Conservation (phyloP, 37 sponge, comb jelly and placozoan species). For the Oscarella lobularis region DNA sequence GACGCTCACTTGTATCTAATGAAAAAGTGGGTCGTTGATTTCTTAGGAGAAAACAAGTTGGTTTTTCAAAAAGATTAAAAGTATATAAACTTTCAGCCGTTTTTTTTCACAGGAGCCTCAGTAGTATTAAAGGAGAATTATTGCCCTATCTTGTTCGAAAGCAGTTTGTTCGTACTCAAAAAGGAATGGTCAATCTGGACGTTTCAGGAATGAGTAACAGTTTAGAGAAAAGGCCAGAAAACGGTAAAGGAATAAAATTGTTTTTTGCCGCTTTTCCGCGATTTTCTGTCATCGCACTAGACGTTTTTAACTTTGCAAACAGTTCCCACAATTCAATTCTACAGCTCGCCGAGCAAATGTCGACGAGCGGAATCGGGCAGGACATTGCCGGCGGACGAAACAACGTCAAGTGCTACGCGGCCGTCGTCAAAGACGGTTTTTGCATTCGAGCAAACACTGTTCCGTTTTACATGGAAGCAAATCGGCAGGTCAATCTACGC, state of each 20-base stretch:
- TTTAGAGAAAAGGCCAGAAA: too few species aligned
- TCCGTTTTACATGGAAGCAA: conserved; percentile 31
- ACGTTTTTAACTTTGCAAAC: too few species aligned
- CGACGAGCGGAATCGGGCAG: conserved; percentile 22
- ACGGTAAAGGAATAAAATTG: too few species aligned
- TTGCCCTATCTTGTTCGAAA: conserved; percentile 47
- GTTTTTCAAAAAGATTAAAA: not conserved
- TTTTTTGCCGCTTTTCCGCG: too few species aligned
- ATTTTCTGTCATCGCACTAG: too few species aligned
- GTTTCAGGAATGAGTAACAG: too few species aligned
- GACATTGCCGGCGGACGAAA: not conserved
- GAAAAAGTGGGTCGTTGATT: conserved; percentile 54
- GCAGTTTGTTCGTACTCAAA: conserved; percentile 17
- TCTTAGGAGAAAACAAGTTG: conserved; percentile 40
- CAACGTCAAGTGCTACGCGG: conserved; percentile 39
- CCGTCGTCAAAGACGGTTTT: conserved; percentile 14
- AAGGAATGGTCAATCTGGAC: too few species aligned
- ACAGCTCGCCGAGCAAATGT: conserved; percentile 24
- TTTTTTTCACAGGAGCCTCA: not conserved
- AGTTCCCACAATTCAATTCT: not conserved
- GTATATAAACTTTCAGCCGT: not conserved
- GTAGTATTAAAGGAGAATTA: conserved; percentile 28
- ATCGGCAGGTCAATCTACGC: conserved; percentile 54
- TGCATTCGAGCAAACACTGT: conserved; percentile 57
- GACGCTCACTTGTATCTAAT: conserved; percentile 84